A percentile compares a stretch with the other conserved stretches of the same genome.
Evolutionary conservation across 2,888 invertebrate genomes (phyloP).

Genomic region (Lasioglossum leucozonium): DNA sequence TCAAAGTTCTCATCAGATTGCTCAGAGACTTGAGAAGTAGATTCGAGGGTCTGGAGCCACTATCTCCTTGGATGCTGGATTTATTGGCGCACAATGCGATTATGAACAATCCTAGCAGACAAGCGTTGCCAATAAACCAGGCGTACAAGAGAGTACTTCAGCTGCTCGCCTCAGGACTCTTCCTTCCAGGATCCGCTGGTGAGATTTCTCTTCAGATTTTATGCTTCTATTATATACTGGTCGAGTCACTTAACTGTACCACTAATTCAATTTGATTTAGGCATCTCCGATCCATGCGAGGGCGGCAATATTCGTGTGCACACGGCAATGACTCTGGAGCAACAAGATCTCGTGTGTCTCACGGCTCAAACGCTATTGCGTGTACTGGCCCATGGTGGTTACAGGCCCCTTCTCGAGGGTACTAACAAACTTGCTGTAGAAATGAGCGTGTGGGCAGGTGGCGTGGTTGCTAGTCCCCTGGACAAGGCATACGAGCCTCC

Average conservation of each 20-base stretch:
- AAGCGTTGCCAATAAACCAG: slow-evolving; percentile 95
- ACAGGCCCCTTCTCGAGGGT: slow-evolving; percentile 93
- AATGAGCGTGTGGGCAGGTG: slow-evolving; percentile 98
- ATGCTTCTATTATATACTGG: no score
- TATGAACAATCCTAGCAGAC: slow-evolving; percentile 97
- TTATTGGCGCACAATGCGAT: slow-evolving; percentile 97
- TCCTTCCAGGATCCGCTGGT: slow-evolving; percentile 96
- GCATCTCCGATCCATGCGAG: slow-evolving; percentile 97
- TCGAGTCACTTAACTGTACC: no score
- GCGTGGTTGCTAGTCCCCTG: slow-evolving; percentile 96
- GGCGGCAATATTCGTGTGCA: slow-evolving; percentile 95
- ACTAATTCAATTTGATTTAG: slow-evolving; percentile 70
- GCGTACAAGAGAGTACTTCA: slow-evolving; percentile 95
- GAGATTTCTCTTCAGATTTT: slow-evolving; percentile 26
- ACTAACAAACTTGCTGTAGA: slow-evolving; percentile 90
- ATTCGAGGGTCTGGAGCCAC: slow-evolving; percentile 94
- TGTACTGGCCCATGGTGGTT: slow-evolving; percentile 96
- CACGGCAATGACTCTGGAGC: slow-evolving; percentile 94
- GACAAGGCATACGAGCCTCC: slow-evolving; percentile 96
- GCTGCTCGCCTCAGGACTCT: slow-evolving; percentile 96
- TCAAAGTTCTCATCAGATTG: slow-evolving; percentile 96
- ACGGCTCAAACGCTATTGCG: slow-evolving; percentile 97
- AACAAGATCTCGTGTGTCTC: slow-evolving; percentile 96
- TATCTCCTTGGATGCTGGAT: slow-evolving; percentile 99
- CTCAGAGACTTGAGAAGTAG: slow-evolving; percentile 96